Evolutionary conservation across 2,797 vertebrate species (phyloP).

Genomic region (Hephaestus fuliginosus): DNA sequence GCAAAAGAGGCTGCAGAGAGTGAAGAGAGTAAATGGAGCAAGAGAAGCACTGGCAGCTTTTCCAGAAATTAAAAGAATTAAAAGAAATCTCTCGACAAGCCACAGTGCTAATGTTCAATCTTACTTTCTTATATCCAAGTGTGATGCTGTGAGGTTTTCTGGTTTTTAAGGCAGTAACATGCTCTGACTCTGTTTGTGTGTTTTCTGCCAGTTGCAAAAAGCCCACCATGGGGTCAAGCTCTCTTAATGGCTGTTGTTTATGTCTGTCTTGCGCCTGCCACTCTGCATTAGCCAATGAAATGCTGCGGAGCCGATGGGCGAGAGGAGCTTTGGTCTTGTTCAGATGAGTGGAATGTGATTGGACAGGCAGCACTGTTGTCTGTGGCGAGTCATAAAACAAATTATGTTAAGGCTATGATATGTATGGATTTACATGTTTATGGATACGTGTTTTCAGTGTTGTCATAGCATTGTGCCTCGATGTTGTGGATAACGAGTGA

Average conservation of each 20-base stretch:
- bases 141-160: neutral
- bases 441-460: neutral
- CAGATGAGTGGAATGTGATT: conserved; percentile 71
- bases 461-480: neutral
- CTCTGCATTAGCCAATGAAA: conserved; percentile 73
- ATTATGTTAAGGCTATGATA: conserved; percentile 43
- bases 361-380: conserved; percentile 57
- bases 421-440: conserved; percentile 15
- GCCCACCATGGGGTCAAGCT: conserved; percentile 59
- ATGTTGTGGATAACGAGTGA: conserved; percentile 14
- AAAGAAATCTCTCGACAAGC: neutral
- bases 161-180: neutral
- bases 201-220: conserved; percentile 60
- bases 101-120: conserved; percentile 4
- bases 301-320: conserved; percentile 50
- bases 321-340: conserved; percentile 63
- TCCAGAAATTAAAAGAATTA: conserved; percentile 8
- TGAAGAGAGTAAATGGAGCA: conserved; percentile 20
- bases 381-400: conserved; percentile 58
- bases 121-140: conserved; percentile 8
- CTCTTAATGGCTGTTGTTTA: conserved; percentile 74
- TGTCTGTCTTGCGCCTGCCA: conserved; percentile 72
- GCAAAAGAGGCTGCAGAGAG: conserved; percentile 14
- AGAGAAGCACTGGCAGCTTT: conserved; percentile 26
- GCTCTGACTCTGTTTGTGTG: conserved; percentile 14